These are phyloP conservation scores for Alouatta palliata DNA, from an alignment of 2,113 vertebrate genomes.

Conservation along the genomic window DNA sequence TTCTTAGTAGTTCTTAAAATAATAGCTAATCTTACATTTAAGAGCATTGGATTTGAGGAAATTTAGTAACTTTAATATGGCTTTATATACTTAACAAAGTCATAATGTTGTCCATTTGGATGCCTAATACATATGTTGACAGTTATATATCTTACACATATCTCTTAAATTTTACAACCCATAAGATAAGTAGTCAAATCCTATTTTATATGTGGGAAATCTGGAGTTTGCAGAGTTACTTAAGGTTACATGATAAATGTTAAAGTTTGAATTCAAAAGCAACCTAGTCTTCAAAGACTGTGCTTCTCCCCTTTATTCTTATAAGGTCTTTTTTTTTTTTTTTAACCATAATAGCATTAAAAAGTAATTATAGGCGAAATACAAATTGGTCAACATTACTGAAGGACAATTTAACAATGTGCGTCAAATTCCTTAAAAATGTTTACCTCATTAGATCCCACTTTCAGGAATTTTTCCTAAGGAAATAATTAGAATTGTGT, in stretches of 20 bases:
- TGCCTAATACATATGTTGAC: background rate
- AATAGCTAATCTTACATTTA: background rate
- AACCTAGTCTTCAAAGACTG: background rate
- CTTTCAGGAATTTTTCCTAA: background rate
- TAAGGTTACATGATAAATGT: background rate
- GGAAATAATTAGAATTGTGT: background rate
- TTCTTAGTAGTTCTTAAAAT: constrained; percentile 27
- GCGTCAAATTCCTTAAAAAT: constrained; percentile 7
- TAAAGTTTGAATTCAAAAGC: constrained; percentile 20
- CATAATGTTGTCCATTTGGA: background rate
- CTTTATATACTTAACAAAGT: background rate
- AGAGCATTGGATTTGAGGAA: background rate
- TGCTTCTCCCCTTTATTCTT: background rate
- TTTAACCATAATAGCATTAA: background rate
- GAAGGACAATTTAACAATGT: background rate
- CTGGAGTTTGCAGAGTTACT: background rate
- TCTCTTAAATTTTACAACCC: background rate
- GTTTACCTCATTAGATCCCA: background rate
- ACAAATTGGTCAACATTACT: background rate
- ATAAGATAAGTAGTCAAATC: background rate
- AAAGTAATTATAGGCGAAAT: background rate
- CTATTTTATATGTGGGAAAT: background rate
- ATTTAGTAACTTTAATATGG: background rate
- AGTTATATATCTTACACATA: background rate
- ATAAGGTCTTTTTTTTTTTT: background rate